These are phyloP conservation scores for Lasioglossum calceatum DNA, from an alignment of 2,888 invertebrate species.

Conservation along the genomic window DNA sequence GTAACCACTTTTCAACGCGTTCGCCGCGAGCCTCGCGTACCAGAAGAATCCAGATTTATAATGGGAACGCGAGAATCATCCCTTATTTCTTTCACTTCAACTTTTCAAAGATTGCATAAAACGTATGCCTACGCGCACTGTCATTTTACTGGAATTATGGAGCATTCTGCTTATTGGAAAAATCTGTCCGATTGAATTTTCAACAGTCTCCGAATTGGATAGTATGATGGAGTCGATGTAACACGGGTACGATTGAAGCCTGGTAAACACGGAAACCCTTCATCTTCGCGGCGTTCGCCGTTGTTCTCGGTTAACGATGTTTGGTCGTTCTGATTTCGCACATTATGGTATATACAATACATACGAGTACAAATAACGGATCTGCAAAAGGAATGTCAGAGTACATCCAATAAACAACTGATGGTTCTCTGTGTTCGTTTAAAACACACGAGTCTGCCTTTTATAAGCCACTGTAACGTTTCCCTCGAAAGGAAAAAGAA, in stretches of 20 bases:
- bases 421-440: background rate
- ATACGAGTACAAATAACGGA: background rate
- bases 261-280: background rate
- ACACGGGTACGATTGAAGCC: background rate
- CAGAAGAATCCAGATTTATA: background rate
- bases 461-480: background rate
- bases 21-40: slow-evolving; percentile 9
- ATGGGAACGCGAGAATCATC: background rate
- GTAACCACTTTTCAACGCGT: slow-evolving; percentile 1
- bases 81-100: background rate
- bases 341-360: background rate
- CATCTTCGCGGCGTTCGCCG: background rate
- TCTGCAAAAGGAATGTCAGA: background rate
- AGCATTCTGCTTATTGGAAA: background rate
- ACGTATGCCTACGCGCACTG: background rate
- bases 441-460: background rate
- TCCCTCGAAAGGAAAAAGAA: background rate
- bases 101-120: background rate
- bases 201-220: background rate
- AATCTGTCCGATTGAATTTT: background rate
- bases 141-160: background rate
- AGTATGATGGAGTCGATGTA: background rate
- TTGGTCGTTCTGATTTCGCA: slow-evolving; percentile 8
- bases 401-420: background rate
- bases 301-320: slow-evolving; percentile 25